Conservation (phyloP, 2,888 invertebrate species). For the Nowickia ferox region DNA sequence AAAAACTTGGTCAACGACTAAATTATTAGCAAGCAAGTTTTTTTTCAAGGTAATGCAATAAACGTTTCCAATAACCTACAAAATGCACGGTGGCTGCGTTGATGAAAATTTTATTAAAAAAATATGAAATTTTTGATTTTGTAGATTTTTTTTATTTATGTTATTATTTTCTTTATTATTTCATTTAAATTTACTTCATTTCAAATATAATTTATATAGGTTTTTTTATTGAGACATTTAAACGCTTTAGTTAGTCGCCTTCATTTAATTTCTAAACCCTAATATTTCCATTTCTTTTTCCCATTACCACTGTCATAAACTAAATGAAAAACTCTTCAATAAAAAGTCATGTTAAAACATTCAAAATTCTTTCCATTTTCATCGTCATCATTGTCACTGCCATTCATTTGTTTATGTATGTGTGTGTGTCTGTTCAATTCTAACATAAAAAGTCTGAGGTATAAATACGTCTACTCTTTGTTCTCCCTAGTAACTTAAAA, state of each 20-base stretch:
- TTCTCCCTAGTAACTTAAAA: conserved; percentile 44
- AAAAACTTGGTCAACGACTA: conserved; percentile 2
- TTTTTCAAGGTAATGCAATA: neutral
- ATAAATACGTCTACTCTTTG: conserved; percentile 13
- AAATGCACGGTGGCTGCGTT: conserved; percentile 81
- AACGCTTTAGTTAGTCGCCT: conserved; percentile 34
- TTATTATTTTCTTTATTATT: conserved; percentile 60
- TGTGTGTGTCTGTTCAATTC: conserved; percentile 27
- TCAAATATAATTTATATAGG: conserved; percentile 19
- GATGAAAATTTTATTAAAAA: conserved; percentile 41
- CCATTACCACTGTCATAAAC: conserved; percentile 9
- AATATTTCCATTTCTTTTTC: conserved; percentile 31
- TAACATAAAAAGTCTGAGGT: conserved; percentile 42
- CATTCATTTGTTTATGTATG: conserved; percentile 17
- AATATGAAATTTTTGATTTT: conserved; percentile 54
- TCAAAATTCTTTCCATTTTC: neutral
- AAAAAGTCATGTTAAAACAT: conserved; percentile 13
- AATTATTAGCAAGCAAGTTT: neutral
- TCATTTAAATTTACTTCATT: conserved; percentile 7
- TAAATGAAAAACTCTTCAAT: neutral
- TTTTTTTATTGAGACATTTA: conserved; percentile 3
- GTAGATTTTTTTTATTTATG: conserved; percentile 56
- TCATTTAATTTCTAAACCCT: conserved; percentile 12
- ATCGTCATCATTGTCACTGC: conserved; percentile 3
- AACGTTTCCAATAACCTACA: conserved; percentile 4